Conservation (phyloP, 2,888 invertebrate genomes). For the Coelopa pilipes region DNA sequence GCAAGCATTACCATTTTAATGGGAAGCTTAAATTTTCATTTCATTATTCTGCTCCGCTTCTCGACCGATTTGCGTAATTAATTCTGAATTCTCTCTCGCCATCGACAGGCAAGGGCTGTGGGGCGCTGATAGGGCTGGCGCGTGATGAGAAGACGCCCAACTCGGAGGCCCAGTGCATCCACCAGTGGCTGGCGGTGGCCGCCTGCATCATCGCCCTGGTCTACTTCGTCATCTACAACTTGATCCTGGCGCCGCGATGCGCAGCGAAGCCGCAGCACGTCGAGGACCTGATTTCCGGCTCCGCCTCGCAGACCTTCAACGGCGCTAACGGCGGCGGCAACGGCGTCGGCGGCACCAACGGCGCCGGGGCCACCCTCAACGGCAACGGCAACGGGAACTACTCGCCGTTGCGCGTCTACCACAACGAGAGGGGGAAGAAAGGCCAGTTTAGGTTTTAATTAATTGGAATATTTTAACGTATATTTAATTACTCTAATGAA, state of each 20-base stretch:
- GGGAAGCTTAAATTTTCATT: too few species aligned
- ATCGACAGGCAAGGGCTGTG: constrained; percentile 75
- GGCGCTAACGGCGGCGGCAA: constrained; percentile 46
- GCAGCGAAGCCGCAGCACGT: constrained; percentile 75
- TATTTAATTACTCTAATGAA: constrained; percentile 4
- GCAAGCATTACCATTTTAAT: too few species aligned
- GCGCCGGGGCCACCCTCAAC: constrained; percentile 44
- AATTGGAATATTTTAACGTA: constrained; percentile 16
- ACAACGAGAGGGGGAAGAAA: constrained; percentile 82
- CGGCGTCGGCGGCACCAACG: constrained; percentile 33
- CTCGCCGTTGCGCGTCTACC: constrained; percentile 82
- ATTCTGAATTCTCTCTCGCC: background rate
- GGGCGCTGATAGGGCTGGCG: constrained; percentile 73
- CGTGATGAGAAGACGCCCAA: constrained; percentile 63
- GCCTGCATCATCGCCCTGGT: constrained; percentile 74
- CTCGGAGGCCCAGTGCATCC: constrained; percentile 68
- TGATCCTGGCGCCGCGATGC: constrained; percentile 79
- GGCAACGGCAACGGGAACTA: constrained; percentile 73
- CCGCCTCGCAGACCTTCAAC: constrained; percentile 69
- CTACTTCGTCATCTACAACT: constrained; percentile 80
- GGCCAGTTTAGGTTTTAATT: constrained; percentile 83
- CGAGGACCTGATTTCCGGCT: constrained; percentile 62
- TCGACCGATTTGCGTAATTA: background rate
- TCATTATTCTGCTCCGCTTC: too few species aligned
- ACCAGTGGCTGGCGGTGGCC: constrained; percentile 73